These are phyloP conservation scores for Synergus itoensis DNA, from an alignment of 2,888 invertebrate species.

Conservation along the genomic window DNA sequence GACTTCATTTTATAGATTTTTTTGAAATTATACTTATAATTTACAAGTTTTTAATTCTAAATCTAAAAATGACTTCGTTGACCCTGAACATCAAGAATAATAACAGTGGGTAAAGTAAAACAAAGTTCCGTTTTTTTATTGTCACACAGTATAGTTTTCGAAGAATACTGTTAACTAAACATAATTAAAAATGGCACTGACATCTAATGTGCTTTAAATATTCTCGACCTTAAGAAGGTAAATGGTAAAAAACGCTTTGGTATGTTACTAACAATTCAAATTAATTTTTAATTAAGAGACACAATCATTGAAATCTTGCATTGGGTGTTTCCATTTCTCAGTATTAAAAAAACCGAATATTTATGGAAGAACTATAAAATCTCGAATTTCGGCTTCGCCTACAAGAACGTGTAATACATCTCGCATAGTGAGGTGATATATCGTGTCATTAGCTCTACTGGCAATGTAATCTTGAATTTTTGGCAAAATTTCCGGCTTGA, in stretches of 20 bases:
- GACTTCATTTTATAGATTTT: too few relatives aligned
- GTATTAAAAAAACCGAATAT: neutral
- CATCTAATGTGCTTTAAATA: constrained; percentile 18
- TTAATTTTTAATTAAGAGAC: constrained; percentile 1
- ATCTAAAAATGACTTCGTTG: too few relatives aligned
- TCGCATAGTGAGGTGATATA: constrained; percentile 69
- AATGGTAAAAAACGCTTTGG: constrained; percentile 37
- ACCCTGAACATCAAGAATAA: neutral
- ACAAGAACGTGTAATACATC: constrained; percentile 68
- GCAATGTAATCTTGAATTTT: constrained; percentile 68
- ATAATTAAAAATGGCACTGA: constrained; percentile 38
- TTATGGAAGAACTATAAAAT: constrained; percentile 55
- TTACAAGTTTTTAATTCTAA: too few relatives aligned
- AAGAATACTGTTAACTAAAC: neutral
- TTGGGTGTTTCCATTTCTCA: neutral
- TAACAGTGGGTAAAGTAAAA: neutral
- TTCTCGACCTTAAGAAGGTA: constrained; percentile 11
- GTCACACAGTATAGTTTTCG: neutral
- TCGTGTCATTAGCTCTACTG: constrained; percentile 66
- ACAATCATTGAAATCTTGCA: neutral
- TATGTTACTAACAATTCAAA: constrained; percentile 25
- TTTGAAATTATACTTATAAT: too few relatives aligned
- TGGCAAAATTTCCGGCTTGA: constrained; percentile 72
- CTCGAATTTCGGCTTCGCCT: constrained; percentile 64
- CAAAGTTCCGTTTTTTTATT: neutral